These are phyloP conservation scores for Pteromalus puparum DNA, from an alignment of 1,140 invertebrate genomes.

Conservation along the genomic window DNA sequence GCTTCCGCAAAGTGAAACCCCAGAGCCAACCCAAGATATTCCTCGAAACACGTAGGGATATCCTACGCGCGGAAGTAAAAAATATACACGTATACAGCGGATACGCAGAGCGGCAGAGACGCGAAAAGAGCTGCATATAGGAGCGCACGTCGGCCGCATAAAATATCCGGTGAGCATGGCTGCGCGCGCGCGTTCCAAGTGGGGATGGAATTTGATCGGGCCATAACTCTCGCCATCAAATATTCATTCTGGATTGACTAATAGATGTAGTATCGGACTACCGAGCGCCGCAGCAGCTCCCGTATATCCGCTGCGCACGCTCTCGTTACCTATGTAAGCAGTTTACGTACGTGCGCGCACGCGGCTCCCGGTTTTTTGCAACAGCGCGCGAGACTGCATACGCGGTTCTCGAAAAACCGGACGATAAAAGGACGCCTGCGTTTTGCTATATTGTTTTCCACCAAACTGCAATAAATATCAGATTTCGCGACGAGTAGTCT, in stretches of 20 bases:
- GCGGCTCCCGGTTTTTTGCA: not conserved
- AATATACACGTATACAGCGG: not conserved
- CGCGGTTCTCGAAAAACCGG: not conserved
- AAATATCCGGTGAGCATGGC: slow-evolving; percentile 63
- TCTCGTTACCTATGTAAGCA: slow-evolving; percentile 48
- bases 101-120: too few species aligned
- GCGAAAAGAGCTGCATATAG: not conserved
- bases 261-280: slow-evolving; percentile 64
- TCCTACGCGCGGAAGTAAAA: not conserved
- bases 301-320: not conserved
- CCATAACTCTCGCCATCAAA: slow-evolving; percentile 68
- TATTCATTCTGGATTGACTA: slow-evolving; percentile 68
- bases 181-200: slow-evolving; percentile 44
- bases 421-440: not conserved
- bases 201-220: slow-evolving; percentile 65
- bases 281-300: not conserved
- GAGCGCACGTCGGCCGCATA: slow-evolving; percentile 56
- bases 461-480: too few species aligned
- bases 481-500: too few species aligned
- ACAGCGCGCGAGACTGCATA: not conserved
- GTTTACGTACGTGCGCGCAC: slow-evolving; percentile 13
- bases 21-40: not conserved
- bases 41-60: not conserved
- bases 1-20: slow-evolving; percentile 8
- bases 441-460: too few species aligned